Percentiles rank a stretch among this genome's conserved stretches.
These are phyloP conservation scores for Motacilla tschutschensis DNA, from an alignment of 2,113 vertebrate species.

Conservation along the genomic window DNA sequence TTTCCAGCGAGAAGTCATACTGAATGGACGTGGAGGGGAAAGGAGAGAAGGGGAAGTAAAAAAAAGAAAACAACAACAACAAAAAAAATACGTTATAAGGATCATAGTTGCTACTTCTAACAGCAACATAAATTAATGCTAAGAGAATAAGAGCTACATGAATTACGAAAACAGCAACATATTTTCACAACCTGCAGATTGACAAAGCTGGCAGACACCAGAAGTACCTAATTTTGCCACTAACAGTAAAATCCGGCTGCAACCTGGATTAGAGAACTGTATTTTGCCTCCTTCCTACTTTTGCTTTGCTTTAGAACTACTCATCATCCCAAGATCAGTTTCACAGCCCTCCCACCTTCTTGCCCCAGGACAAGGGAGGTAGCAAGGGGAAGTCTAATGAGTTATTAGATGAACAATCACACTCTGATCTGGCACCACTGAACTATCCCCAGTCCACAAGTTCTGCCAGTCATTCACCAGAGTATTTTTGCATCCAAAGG, in stretches of 20 bases:
- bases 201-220: background rate
- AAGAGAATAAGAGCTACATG: background rate
- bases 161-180: background rate
- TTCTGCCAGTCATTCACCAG: background rate
- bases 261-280: background rate
- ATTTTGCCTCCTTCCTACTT: background rate
- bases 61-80: background rate
- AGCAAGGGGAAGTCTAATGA: background rate
- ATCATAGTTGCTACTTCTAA: background rate
- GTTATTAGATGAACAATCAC: background rate
- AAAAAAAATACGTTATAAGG: background rate
- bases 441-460: background rate
- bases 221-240: background rate
- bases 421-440: background rate
- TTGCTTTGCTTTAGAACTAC: background rate
- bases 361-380: accelerated
- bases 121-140: background rate
- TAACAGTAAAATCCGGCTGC: background rate
- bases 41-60: background rate
- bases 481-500: background rate
- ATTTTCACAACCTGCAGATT: background rate
- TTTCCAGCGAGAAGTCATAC: slow-evolving; percentile 96
- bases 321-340: background rate
- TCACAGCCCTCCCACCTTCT: background rate
- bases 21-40: slow-evolving; percentile 10